Percentiles rank a stretch among this genome's conserved stretches.
Conservation (phyloP, 2,888 invertebrate species). For the Amphipyra tragopoginis region DNA sequence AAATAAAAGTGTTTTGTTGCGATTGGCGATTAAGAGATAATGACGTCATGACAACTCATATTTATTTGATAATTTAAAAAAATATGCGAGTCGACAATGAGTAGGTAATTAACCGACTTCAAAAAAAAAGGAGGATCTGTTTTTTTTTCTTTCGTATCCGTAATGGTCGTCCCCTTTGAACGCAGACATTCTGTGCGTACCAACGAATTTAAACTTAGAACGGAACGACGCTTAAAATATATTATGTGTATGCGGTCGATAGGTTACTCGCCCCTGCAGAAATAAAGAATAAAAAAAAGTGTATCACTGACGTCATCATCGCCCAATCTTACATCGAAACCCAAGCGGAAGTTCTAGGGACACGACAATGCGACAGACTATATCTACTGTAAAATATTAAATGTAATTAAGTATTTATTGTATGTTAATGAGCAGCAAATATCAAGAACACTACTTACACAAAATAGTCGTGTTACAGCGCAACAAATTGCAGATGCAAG, state of each 20-base stretch:
- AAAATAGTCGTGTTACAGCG: slow-evolving; percentile 5
- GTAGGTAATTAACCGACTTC: too few relatives aligned
- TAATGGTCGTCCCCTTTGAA: too few relatives aligned
- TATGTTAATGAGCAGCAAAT: slow-evolving; percentile 11
- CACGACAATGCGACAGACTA: slow-evolving; percentile 26
- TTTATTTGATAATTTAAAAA: background rate
- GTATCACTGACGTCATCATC: slow-evolving; percentile 13
- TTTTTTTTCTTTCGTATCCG: too few relatives aligned
- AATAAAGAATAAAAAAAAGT: background rate
- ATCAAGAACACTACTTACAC: background rate
- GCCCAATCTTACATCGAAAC: slow-evolving; percentile 19
- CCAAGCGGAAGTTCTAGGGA: slow-evolving; percentile 51
- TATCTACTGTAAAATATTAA: slow-evolving; percentile 16
- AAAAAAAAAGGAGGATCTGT: too few relatives aligned
- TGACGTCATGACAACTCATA: slow-evolving; percentile 2
- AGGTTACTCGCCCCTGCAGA: background rate
- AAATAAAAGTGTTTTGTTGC: slow-evolving; percentile 61
- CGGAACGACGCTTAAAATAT: too few relatives aligned
- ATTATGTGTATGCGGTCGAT: too few relatives aligned
- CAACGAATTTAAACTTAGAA: too few relatives aligned
- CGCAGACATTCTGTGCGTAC: too few relatives aligned
- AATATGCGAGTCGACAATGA: too few relatives aligned
- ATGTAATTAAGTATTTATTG: slow-evolving; percentile 28
- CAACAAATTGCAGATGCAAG: slow-evolving; percentile 6
- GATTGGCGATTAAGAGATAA: slow-evolving; percentile 21